Evolutionary conservation across 2,797 vertebrate species (phyloP).

Genomic region (Podarcis siculus): DNA sequence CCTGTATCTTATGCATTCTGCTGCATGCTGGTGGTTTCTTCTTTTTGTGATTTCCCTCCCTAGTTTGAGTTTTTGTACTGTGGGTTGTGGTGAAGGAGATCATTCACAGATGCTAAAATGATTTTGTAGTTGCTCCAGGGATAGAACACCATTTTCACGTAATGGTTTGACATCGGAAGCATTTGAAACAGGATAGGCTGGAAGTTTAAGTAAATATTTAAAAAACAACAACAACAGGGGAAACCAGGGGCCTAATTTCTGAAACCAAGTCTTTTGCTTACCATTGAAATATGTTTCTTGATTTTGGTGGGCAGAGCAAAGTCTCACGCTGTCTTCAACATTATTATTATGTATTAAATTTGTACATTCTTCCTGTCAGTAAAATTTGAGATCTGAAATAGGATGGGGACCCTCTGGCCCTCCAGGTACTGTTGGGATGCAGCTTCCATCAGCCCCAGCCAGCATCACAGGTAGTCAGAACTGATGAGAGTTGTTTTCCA

Average conservation of each 20-base stretch:
- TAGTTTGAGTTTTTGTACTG: background rate
- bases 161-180: background rate
- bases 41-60: background rate
- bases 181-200: background rate
- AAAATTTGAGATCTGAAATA: background rate
- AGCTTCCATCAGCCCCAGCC: too few species aligned
- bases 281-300: background rate
- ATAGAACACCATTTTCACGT: background rate
- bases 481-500: too few species aligned
- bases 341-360: too few species aligned
- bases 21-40: background rate
- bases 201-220: background rate
- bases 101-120: background rate
- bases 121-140: background rate
- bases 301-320: background rate
- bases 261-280: background rate
- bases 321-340: background rate
- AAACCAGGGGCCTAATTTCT: background rate
- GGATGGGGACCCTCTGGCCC: too few species aligned
- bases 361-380: background rate
- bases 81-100: background rate
- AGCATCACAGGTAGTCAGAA: too few species aligned
- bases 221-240: too few species aligned
- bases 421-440: too few species aligned
- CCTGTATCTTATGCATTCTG: background rate